phyloP scores from a whole-genome alignment of 1,140 invertebrate genomes.

The Magallana angulata region DNA sequence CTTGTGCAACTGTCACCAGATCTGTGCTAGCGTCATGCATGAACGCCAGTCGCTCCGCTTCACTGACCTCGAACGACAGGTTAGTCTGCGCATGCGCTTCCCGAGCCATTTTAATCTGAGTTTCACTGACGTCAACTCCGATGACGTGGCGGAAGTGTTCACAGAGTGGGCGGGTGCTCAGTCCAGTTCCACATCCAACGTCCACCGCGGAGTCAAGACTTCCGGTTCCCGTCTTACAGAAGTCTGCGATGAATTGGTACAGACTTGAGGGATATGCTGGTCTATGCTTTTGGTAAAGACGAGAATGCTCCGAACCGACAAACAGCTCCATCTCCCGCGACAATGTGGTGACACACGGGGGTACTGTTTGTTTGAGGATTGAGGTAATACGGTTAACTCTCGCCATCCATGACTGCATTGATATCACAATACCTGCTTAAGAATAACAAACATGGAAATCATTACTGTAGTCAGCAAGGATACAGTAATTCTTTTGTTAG shows the following conservation, averaged over 20 bases:
- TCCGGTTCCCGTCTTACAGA: constrained; percentile 67
- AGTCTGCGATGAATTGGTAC: constrained; percentile 71
- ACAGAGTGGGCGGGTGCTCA: constrained; percentile 78
- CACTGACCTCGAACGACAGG: constrained; percentile 69
- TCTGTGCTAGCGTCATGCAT: constrained; percentile 72
- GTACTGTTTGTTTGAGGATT: background rate
- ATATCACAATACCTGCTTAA: too few species aligned
- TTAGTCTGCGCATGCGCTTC: constrained; percentile 47
- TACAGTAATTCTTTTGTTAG: too few species aligned
- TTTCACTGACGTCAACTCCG: constrained; percentile 65
- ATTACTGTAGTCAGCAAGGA: too few species aligned
- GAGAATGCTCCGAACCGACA: constrained; percentile 67
- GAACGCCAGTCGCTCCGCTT: constrained; percentile 76
- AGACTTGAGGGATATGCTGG: constrained; percentile 72
- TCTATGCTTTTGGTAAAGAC: constrained; percentile 75
- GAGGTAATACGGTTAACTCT: background rate
- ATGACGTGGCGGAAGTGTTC: constrained; percentile 78
- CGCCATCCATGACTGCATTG: background rate
- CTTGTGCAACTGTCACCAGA: constrained; percentile 78
- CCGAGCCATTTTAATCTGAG: constrained; percentile 65
- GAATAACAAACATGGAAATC: too few species aligned
- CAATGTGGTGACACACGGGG: background rate
- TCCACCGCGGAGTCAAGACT: constrained; percentile 71
- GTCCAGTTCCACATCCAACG: constrained; percentile 81
- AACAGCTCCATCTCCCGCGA: constrained; percentile 57